Evolutionary conservation across 1,140 invertebrate genomes (phyloP).

Genomic region (Hyles vespertilio): DNA sequence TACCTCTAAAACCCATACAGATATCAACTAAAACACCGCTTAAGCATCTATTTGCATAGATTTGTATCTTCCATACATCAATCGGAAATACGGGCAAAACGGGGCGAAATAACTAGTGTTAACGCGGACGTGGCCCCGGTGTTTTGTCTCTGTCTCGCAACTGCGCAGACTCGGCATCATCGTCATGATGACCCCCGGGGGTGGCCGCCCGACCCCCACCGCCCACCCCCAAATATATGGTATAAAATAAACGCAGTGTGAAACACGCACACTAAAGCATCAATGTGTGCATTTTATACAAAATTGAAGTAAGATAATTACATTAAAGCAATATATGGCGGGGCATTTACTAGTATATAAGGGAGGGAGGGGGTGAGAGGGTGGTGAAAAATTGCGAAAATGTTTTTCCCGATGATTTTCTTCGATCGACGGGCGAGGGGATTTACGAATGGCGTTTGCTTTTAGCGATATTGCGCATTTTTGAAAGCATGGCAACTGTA

Average conservation of each 20-base stretch:
- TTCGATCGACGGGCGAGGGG: background rate
- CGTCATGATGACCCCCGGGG: conserved; percentile 44
- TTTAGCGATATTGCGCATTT: conserved; percentile 8
- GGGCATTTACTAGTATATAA: conserved; percentile 8
- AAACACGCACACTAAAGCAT: background rate
- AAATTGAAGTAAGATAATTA: conserved; percentile 66
- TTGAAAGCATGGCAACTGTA: background rate
- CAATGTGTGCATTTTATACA: conserved; percentile 45
- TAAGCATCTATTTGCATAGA: background rate
- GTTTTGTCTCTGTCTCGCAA: conserved; percentile 46
- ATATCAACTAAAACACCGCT: no score
- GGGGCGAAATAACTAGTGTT: conserved; percentile 45
- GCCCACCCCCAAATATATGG: conserved; percentile 45
- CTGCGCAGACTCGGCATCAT: conserved; percentile 64
- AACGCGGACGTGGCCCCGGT: conserved; percentile 7
- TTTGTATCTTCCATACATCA: conserved; percentile 25
- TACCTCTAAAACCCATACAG: no score
- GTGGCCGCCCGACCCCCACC: conserved; percentile 25
- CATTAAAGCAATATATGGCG: conserved; percentile 42
- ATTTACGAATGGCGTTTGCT: conserved; percentile 1
- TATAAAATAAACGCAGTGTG: conserved; percentile 50
- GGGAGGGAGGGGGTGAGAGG: conserved; percentile 1
- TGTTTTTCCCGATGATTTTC: conserved; percentile 10
- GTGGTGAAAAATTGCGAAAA: conserved; percentile 16
- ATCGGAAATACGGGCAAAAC: conserved; percentile 38